Percentiles rank a stretch among this genome's conserved stretches.
Conservation (phyloP, 1,140 invertebrate genomes). For the Penaeus vannamei region DNA sequence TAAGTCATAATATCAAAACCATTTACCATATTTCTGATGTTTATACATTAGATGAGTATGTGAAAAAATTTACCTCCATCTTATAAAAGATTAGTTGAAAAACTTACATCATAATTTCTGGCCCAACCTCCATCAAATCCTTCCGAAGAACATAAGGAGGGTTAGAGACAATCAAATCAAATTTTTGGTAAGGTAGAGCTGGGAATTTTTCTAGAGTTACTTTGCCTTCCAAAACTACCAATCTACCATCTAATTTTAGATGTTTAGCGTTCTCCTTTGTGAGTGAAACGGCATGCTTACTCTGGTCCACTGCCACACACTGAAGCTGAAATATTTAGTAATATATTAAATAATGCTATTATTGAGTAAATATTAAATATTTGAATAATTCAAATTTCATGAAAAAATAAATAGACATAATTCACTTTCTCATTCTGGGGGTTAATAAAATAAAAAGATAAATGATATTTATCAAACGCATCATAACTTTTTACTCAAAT, state of each 20-base stretch:
- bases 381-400: neutral
- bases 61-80: neutral
- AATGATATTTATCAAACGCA: too few relatives aligned
- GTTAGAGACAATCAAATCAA: conserved; percentile 79
- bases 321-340: conserved; percentile 58
- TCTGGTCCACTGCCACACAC: conserved; percentile 77
- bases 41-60: neutral
- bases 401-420: neutral
- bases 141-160: conserved; percentile 78
- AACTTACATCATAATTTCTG: conserved; percentile 78
- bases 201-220: conserved; percentile 71
- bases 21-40: neutral
- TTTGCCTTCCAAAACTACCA: conserved; percentile 74
- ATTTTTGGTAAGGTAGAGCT: conserved; percentile 69
- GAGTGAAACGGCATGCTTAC: conserved; percentile 76
- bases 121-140: conserved; percentile 74
- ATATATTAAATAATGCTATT: neutral
- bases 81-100: neutral
- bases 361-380: neutral
- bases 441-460: too few relatives aligned
- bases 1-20: neutral
- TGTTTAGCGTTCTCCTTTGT: conserved; percentile 76
- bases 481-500: too few relatives aligned
- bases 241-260: conserved; percentile 72
- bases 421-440: neutral